Conservation (phyloP, 2,797 vertebrate genomes). For the Poecilia picta region DNA sequence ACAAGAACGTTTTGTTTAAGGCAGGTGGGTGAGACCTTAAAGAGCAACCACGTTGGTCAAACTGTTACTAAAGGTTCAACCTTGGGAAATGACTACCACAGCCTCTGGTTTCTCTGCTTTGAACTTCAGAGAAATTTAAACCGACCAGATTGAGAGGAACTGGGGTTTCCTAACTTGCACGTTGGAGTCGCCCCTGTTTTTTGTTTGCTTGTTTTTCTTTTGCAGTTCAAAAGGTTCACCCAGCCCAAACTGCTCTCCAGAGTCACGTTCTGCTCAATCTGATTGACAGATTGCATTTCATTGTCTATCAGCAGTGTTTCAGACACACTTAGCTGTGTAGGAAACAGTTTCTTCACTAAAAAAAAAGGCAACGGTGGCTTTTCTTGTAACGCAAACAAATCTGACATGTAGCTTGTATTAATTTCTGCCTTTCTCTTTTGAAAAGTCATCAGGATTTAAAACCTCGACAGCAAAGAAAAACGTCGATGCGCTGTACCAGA, state of each 20-base stretch:
- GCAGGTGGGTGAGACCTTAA: conserved; percentile 66
- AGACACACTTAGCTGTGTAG: conserved; percentile 20
- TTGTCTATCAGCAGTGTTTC: conserved; percentile 24
- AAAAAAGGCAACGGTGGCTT: conserved; percentile 73
- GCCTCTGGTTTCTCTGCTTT: conserved; percentile 1
- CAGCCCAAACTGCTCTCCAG: conserved; percentile 9
- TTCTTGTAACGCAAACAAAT: conserved; percentile 32
- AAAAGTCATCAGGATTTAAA: conserved; percentile 48
- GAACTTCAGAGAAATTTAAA: conserved; percentile 11
- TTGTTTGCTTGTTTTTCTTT: not conserved
- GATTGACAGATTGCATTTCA: conserved; percentile 12
- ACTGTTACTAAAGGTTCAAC: conserved; percentile 27
- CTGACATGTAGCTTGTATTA: conserved; percentile 9
- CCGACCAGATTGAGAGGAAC: not conserved
- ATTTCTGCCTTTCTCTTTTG: conserved; percentile 35
- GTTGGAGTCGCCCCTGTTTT: not conserved
- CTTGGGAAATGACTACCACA: conserved; percentile 16
- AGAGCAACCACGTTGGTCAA: conserved; percentile 18
- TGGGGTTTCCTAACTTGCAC: not conserved
- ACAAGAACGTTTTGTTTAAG: conserved; percentile 45
- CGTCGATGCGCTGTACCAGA: conserved; percentile 77
- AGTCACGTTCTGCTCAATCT: conserved; percentile 22
- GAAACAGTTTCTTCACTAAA: conserved; percentile 42
- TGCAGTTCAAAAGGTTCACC: not conserved
- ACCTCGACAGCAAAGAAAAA: conserved; percentile 15